Conservation (phyloP, 2,113 vertebrate species). For the Grallaria varia region DNA sequence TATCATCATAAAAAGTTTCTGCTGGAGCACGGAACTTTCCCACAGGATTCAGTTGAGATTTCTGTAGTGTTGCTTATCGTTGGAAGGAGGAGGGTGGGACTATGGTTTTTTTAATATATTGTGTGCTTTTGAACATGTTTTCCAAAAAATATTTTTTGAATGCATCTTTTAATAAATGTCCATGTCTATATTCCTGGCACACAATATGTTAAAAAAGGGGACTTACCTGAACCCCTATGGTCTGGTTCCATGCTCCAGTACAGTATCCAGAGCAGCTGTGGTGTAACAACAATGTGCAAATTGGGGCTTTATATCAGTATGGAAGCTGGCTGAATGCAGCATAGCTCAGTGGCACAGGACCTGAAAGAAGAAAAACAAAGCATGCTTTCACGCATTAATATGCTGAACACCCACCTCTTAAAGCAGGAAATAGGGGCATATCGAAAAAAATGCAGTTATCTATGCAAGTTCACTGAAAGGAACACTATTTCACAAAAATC, state of each 20-base stretch:
- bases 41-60: not conserved
- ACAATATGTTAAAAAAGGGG: constrained; percentile 65
- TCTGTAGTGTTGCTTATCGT: not conserved
- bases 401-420: constrained; percentile 47
- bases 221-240: constrained; percentile 73
- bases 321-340: constrained; percentile 38
- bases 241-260: constrained; percentile 72
- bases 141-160: not conserved
- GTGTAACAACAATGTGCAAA: constrained; percentile 64
- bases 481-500: not conserved
- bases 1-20: not conserved
- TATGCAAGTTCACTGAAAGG: constrained; percentile 8
- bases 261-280: constrained; percentile 57
- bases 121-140: constrained; percentile 16
- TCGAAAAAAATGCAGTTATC: not conserved
- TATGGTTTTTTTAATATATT: constrained; percentile 6
- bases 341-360: constrained; percentile 61
- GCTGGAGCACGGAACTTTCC: not conserved
- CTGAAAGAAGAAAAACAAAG: constrained; percentile 73
- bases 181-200: constrained; percentile 19
- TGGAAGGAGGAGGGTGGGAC: not conserved
- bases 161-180: not conserved
- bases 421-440: not conserved
- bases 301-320: constrained; percentile 64
- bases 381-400: constrained; percentile 43